A percentile compares a stretch with the other conserved stretches of the same genome.
Conservation (phyloP, 2,797 vertebrate genomes). For the Pristis pectinata region DNA sequence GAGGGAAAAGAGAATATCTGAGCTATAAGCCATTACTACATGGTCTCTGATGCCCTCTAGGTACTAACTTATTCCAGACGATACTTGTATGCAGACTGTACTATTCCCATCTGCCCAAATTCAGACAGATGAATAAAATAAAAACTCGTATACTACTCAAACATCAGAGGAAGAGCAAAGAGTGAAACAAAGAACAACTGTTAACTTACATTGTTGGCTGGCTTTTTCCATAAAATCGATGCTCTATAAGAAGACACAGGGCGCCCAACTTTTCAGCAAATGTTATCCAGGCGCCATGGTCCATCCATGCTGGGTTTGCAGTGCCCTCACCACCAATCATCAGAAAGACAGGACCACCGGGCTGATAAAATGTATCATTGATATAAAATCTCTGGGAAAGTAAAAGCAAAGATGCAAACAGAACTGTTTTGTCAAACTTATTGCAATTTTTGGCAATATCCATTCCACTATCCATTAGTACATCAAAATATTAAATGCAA, state of each 20-base stretch:
- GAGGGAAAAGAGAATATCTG: not conserved
- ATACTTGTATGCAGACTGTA: not conserved
- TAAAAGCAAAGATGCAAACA: not conserved
- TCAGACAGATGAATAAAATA: not conserved
- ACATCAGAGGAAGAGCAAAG: not conserved
- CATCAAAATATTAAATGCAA: not conserved
- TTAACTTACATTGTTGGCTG: conserved; percentile 50
- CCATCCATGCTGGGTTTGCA: conserved; percentile 55
- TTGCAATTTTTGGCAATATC: not conserved
- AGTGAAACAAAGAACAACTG: not conserved
- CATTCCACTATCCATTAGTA: not conserved
- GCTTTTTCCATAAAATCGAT: conserved; percentile 65
- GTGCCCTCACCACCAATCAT: conserved; percentile 60
- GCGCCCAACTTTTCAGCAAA: conserved; percentile 56
- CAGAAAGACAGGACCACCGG: conserved; percentile 58
- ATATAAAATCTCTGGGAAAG: conserved; percentile 58
- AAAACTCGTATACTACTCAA: not conserved
- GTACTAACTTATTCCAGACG: not conserved
- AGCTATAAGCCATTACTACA: not conserved
- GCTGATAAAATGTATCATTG: conserved; percentile 50
- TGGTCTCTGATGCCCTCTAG: not conserved
- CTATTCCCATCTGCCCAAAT: not conserved
- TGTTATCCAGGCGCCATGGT: conserved; percentile 52
- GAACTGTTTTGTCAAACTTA: not conserved
- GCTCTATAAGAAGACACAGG: conserved; percentile 56